Evolutionary conservation across 2,797 vertebrate species (phyloP).

Genomic region (Muscicapa striata): DNA sequence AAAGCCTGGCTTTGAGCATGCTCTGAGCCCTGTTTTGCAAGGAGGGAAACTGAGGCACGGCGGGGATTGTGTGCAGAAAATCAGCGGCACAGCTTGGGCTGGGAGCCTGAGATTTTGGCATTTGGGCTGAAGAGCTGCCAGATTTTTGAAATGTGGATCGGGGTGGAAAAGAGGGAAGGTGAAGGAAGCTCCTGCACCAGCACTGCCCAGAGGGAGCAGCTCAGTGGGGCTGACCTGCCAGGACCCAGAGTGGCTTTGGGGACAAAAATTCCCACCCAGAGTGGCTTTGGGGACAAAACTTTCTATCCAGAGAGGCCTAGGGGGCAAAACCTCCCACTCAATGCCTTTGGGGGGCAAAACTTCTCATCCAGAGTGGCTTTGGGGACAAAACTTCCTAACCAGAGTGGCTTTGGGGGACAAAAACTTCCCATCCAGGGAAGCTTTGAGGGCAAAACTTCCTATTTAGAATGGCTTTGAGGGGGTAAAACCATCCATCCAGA

Average conservation of each 20-base stretch:
- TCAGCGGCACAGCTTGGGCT: neutral
- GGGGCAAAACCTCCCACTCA: rapidly evolving
- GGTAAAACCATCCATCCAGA: neutral
- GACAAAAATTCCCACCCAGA: neutral
- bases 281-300: neutral
- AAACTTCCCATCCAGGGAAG: no score
- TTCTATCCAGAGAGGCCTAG: rapidly evolving
- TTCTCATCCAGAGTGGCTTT: neutral
- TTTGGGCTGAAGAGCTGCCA: rapidly evolving
- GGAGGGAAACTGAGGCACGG: neutral
- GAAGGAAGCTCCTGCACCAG: neutral
- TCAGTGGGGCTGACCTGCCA: neutral
- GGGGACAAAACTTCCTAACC: neutral
- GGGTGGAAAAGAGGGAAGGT: neutral
- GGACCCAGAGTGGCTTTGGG: neutral
- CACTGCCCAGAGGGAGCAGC: neutral
- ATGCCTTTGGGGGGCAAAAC: rapidly evolving
- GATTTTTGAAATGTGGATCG: neutral
- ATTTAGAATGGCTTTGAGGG: no score
- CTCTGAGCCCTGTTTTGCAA: neutral
- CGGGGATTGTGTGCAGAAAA: rapidly evolving
- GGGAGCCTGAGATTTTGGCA: neutral
- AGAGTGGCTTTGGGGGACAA: no score
- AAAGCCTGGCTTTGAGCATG: neutral
- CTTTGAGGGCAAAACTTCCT: no score